Evolutionary conservation across 2,888 invertebrate species (phyloP), one percentile per base, ranked within the genome.

Genomic region (Prosapia bicincta): DNA sequence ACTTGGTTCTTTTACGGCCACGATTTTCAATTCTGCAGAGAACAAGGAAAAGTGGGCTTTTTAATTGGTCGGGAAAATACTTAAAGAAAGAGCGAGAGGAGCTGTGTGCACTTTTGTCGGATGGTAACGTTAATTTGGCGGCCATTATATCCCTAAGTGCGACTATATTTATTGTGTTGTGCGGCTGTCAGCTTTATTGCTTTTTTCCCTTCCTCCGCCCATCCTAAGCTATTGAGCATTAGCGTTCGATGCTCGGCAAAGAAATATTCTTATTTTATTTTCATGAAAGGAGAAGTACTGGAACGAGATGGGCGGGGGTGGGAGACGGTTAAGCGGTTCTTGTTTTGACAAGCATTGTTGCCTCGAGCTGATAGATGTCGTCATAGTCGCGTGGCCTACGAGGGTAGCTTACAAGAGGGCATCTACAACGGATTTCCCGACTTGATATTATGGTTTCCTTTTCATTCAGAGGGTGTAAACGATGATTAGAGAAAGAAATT

Each of bases 161-260:
- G 69, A 66, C 70, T 75, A 76, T 78, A 77, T 78, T 77, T 77
- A 74, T 77, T 75, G 74, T 76, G 77, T 76, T 72, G 74, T 78
- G 78, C 65, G 69, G 26, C 72, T 78, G 78, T 78, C 78, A 78
- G 77, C 77, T 78, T 78, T 77, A 78, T 78, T 76, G 78, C 78
- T 74, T 77, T 78, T 77, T 76, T 75, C 76, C 76, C 73, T 69
- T 67, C 76, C 72, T 66, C 30, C 74, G 28, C 24, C 69, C 65
- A 32, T 54, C 28, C 68, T 68, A 43, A 43, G 68, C 73, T 69
- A 69, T 69, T 69, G 75, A 71, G 75, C 75, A 66, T 75, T 75
- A 70, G 71, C 75, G 75, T 75, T 75, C 75, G 75, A 75, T 70
- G 75, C 72, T 74, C 67, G 26, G 66, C 67, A 70, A 65, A 54